These are phyloP conservation scores for Vandiemenella viatica DNA, from an alignment of 2,888 invertebrate genomes.

Conservation along the genomic window DNA sequence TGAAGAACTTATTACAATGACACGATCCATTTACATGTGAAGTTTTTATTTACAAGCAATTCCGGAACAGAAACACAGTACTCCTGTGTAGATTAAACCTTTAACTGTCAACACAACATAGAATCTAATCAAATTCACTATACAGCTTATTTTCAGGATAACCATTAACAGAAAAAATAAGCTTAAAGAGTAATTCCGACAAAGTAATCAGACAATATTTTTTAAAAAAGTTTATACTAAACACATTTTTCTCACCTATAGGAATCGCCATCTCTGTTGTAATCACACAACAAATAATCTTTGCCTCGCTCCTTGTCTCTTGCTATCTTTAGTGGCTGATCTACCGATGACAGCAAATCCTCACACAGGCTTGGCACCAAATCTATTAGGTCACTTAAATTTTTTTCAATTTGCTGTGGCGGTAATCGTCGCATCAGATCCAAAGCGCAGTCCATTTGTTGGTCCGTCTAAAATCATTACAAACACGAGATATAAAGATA, in stretches of 20 bases:
- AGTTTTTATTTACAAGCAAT: too few relatives aligned
- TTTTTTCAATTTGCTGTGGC: slow-evolving; percentile 98
- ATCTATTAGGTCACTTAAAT: slow-evolving; percentile 93
- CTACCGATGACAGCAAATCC: slow-evolving; percentile 90
- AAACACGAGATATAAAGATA: background rate
- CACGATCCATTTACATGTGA: too few relatives aligned
- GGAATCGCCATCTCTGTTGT: slow-evolving; percentile 97
- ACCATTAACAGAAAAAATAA: too few relatives aligned
- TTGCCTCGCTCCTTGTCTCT: slow-evolving; percentile 88
- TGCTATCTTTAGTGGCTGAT: slow-evolving; percentile 95
- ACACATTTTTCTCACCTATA: slow-evolving; percentile 73
- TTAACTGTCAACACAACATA: too few relatives aligned
- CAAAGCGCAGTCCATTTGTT: slow-evolving; percentile 96
- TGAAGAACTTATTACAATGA: too few relatives aligned
- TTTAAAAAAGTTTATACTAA: too few relatives aligned
- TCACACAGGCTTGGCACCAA: slow-evolving; percentile 91
- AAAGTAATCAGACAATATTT: too few relatives aligned
- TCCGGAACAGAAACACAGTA: too few relatives aligned
- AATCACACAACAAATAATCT: slow-evolving; percentile 96
- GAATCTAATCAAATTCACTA: too few relatives aligned
- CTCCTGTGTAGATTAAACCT: too few relatives aligned
- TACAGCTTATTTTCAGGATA: too few relatives aligned
- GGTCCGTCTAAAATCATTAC: slow-evolving; percentile 55
- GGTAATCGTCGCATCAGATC: slow-evolving; percentile 98
- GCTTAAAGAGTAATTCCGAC: too few relatives aligned